Base-by-base conservation (phyloP, 2,797 vertebrate species). In the Knipowitschia caucasica region DNA sequence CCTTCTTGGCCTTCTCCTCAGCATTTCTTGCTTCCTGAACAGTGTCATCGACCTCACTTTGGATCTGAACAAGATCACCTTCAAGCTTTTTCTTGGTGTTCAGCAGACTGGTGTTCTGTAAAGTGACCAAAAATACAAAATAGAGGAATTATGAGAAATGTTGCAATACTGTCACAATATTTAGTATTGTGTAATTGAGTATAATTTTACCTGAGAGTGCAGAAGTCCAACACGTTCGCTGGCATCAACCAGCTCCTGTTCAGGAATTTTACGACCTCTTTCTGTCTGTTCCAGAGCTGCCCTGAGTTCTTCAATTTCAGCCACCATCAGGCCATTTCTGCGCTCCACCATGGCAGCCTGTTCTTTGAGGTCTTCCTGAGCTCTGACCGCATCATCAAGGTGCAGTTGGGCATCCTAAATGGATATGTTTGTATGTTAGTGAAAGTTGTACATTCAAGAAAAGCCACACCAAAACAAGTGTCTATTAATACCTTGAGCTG, bases 1-100 rank as follows among this genome's bases (percentile, higher is more conserved):
- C 93, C 62, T 95, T 95, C 81, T 94, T 95, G 67, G 93, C 93
- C 60, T 94, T 96, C 11, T 95, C 93, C 63, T 94, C 94, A 8
- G 93, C 93, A 23, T 95, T 94, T 49, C 90, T 92, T 59, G 92
- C 89, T 73, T 95, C 94, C 73, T 95, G 92, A 53, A 92, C 59
- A 20, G 87, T 85, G 64, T 93, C 92, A 43, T 95, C 92, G 3
- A 94, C 89, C 75, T 95, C 93, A 18, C 74, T 71, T 76, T 94
- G 93, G 52, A 92, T 63, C 42, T 93, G 92, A 42, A 88, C 82
- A 55, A 94, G 80, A 61, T 94, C 93, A 35, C 73, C 7, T 69
- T 94, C 93, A 64, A 95, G 81, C 71, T 93, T 96, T 78, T 91
- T 94, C 86, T 93, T 89, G 12, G 81, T 86, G 80, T 85, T 89